Evolutionary conservation across 2,797 vertebrate genomes (phyloP), one percentile per base, ranked within the genome.

Genomic region (Delichon dasypus): DNA sequence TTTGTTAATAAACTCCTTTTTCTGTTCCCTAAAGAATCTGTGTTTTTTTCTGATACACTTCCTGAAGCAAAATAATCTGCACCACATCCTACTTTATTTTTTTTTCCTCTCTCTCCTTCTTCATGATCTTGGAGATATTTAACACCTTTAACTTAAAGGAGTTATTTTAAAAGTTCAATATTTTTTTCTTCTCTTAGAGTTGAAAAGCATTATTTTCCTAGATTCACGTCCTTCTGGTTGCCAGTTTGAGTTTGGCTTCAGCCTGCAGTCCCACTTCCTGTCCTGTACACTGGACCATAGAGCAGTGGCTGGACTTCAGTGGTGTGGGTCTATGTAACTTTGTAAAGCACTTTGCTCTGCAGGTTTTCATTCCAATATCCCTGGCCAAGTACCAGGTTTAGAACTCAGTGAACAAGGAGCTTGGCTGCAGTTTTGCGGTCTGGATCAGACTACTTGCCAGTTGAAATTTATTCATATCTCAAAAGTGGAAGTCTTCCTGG

Each of bases 401-500:
- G 76, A 65, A 73, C 14, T 83, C 27, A 16, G 23, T 68, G 83
- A 96, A 62, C 61, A 93, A 76, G 91, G 38, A 92, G 12, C 21
- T 92, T 93, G 75, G 84, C 91, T 94, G 72, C 58, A 62, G 54
- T 29, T 79, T 27, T 70, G 72, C 82, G 82, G 47, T 86, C 73
- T 91, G 73, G 79, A 83, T 27, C 40, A 78, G 48, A 78, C 25
- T 60, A 20, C 42, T 82, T 86, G 67, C 22, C 72, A 67, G 58
- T 7, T 75, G 42, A 75, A 78, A 76, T 88, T 78, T 88, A 76
- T 61, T 85, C 6, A 0, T 66, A 66, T 89, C 36, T 65, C 47
- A 61, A 54, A 62, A 88, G 26, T 36, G 38, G 50, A 67, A 73
- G 44, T 93, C 86, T 53, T 89, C 34, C 66, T 81, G 80, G 54